phyloP scores from a whole-genome alignment of 1,140 invertebrate species.

The Antheraea mylitta region DNA sequence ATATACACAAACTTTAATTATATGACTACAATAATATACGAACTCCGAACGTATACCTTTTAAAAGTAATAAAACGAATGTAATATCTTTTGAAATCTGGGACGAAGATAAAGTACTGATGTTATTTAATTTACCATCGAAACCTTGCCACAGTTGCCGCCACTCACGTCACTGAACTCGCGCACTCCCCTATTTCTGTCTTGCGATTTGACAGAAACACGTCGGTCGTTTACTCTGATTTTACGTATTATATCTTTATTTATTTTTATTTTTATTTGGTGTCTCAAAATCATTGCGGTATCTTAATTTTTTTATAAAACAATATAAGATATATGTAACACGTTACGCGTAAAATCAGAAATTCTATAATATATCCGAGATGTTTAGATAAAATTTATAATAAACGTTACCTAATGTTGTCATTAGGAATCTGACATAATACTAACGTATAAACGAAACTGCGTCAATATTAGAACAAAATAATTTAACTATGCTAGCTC shows the following conservation, averaged over 20 bases:
- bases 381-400: too few relatives aligned
- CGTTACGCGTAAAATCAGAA: too few relatives aligned
- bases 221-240: constrained; percentile 25
- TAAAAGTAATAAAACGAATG: not conserved
- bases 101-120: constrained; percentile 3
- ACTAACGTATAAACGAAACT: too few relatives aligned
- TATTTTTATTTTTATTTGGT: not conserved
- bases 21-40: not conserved
- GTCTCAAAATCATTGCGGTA: not conserved
- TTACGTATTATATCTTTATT: constrained; percentile 7
- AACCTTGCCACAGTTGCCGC: constrained; percentile 19
- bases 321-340: not conserved
- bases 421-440: too few relatives aligned
- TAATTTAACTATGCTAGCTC: too few relatives aligned
- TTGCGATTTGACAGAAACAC: constrained; percentile 62
- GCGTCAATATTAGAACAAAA: too few relatives aligned
- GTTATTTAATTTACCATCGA: constrained; percentile 27
- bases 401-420: too few relatives aligned
- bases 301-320: not conserved
- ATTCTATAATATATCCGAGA: too few relatives aligned
- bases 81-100: constrained; percentile 4
- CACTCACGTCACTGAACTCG: constrained; percentile 49
- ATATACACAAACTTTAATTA: not conserved
- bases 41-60: not conserved
- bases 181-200: constrained; percentile 57